Percentiles rank a stretch among this genome's conserved stretches.
Evolutionary conservation across 2,888 invertebrate species (phyloP).

Genomic region (Agrotis segetum): DNA sequence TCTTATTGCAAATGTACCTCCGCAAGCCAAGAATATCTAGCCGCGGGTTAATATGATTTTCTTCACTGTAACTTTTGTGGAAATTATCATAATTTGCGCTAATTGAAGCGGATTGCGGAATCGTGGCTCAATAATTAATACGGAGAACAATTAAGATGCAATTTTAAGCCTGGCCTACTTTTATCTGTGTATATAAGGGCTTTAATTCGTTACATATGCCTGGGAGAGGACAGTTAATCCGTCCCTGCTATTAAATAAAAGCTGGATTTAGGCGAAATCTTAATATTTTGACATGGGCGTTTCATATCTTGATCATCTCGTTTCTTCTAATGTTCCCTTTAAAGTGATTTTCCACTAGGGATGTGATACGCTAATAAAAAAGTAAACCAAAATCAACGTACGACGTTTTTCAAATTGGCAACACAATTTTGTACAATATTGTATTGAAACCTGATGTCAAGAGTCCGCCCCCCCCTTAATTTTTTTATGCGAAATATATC

Average conservation of each 20-base stretch:
- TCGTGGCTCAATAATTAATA: slow-evolving; percentile 35
- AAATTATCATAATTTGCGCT: slow-evolving; percentile 44
- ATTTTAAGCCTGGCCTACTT: slow-evolving; percentile 4
- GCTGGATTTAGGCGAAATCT: not conserved
- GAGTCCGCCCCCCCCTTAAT: too few relatives aligned
- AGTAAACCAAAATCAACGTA: too few relatives aligned
- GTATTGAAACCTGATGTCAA: too few relatives aligned
- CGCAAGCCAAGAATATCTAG: slow-evolving; percentile 29
- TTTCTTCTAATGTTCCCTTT: not conserved
- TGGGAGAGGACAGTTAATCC: not conserved
- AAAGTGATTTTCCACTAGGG: too few relatives aligned
- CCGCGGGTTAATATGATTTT: slow-evolving; percentile 45
- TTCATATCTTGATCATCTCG: not conserved
- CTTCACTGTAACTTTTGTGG: slow-evolving; percentile 34
- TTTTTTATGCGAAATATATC: too few relatives aligned
- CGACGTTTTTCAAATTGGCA: too few relatives aligned
- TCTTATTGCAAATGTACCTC: slow-evolving; percentile 42
- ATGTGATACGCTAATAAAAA: too few relatives aligned
- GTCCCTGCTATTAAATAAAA: not conserved
- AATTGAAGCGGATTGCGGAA: slow-evolving; percentile 37
- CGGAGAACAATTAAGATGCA: slow-evolving; percentile 7
- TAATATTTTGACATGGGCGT: not conserved
- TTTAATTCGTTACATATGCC: not conserved
- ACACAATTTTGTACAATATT: too few relatives aligned
- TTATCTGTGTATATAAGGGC: not conserved